Base-by-base conservation (phyloP, 2,113 vertebrate species). In the Onychorhynchus coronatus region DNA sequence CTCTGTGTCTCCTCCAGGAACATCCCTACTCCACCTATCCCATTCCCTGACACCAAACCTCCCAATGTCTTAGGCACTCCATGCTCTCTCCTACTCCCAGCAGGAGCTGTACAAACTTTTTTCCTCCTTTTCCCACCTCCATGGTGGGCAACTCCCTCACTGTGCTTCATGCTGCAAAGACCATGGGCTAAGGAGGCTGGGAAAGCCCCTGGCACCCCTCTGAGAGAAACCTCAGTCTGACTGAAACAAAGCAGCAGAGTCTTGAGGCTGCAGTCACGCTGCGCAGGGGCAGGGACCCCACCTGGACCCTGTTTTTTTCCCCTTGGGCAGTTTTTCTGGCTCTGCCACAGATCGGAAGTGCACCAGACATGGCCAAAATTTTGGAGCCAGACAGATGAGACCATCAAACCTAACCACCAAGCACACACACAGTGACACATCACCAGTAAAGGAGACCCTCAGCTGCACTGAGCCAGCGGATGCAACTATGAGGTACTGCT, bases 381-480 rank as follows among this genome's bases (percentile, higher is more conserved):
- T 66, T 55, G 37, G 33, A 46, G 37, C 33, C 2, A 0, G 42
- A 4, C 42, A 83, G 28, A 42, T 3, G 47, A 71, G 47, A 39
- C 80, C 63, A 20, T 41, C 47, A 58, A 44, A 35, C 16, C 24
- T 18, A 20, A 53, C 30, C 55, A 53, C 37, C 31, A 18, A 73
- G 14, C 6, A 14, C 6, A 33, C 14, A 2, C 3, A 2, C 0
- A 0, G 27, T 28, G 77, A 53, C 58, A 28, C 1, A 2, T 25
- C 39, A 66, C 27, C 62, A 41, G 58, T 28, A n/a, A 75, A 70
- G 31, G 22, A 65, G 35, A 49, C 49, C 27, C 30, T 55, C 3
- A 0, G 47, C 5, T 70, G 46, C 46, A 2, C 46, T 14, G 14
- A 50, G 72, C 49, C 50, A 53, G 42, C n/a, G 88, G 70, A 73